Percentiles rank a stretch among this genome's conserved stretches.
Conservation (phyloP, 2,888 invertebrate species). For the Invenusta paracnida region DNA sequence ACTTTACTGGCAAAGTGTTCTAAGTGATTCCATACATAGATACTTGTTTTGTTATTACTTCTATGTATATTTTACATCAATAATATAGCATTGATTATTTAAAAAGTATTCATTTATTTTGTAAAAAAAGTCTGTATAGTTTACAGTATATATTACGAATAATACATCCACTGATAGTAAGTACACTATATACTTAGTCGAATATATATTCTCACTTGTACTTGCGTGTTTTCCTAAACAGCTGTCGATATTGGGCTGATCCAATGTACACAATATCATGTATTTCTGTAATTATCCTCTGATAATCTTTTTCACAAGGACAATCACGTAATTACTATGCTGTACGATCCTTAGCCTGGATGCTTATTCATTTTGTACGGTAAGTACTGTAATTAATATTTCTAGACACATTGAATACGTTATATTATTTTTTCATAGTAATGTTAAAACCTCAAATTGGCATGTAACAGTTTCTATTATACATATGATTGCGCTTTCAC, state of each 20-base stretch:
- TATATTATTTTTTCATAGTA: background rate
- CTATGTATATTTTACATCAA: too few relatives aligned
- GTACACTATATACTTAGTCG: too few relatives aligned
- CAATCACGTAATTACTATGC: background rate
- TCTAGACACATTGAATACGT: background rate
- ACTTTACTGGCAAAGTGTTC: background rate
- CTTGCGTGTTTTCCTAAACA: too few relatives aligned
- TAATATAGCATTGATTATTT: too few relatives aligned
- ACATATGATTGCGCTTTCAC: constrained; percentile 20
- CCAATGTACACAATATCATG: background rate
- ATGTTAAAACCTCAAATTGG: background rate
- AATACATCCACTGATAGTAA: background rate
- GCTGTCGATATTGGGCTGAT: background rate
- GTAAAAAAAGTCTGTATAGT: background rate
- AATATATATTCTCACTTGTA: too few relatives aligned
- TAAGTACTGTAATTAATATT: constrained; percentile 8
- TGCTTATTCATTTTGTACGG: background rate
- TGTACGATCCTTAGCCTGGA: background rate
- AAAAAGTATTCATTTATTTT: constrained; percentile 4
- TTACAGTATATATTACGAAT: background rate
- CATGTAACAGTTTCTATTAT: background rate
- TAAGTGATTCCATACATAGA: background rate
- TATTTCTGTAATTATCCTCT: background rate
- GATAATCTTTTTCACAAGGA: background rate
- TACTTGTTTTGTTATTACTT: too few relatives aligned